Evolutionary conservation across 2,888 invertebrate species (phyloP), one percentile per base, ranked within the genome.

Genomic region (Amiota communis): DNA sequence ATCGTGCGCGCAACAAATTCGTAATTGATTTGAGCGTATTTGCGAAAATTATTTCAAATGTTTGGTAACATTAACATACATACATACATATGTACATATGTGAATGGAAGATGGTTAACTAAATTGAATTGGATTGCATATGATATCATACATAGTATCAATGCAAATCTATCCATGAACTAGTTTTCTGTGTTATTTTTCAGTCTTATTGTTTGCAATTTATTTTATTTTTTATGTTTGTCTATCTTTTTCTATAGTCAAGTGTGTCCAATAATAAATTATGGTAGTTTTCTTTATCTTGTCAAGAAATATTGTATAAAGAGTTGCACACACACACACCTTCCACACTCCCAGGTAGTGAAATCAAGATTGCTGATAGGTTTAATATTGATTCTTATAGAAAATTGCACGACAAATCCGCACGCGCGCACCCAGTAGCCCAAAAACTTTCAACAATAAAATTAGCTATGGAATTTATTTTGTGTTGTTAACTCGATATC

Each of bases 201-300:
- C 36, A 4, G 36, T 36, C 8, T 36, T 36, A 36, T 36, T 36
- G 36, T 36, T 36, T 36, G 36, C 36, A 36, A 36, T 36, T 36
- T 36, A 36, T 36, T 36, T 64, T 64, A 12, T 9, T 53, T 23
- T 13, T 23, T 12, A 47, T 8, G 8, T 23, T 20, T 68, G 13
- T 51, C 3, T 23, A 36, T 36, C 6, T 36, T 36, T 36, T 36
- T 6, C 36, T 36, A 36, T 36, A 36, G 67, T 23, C 53, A 68
- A 53, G 51, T 68, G 15, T n/a, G n/a, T 13, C 51, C 48, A 23
- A 23, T 51, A 68, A 68, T 68, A 68, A 68, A 68, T 68, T 68
- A 23, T 68, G 51, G 13, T 53, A 23, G 3, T 68, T 48, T 17
- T 15, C 8, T 11, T 59, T 59, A 59, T 59, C 23, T 23, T 20